Conservation (phyloP, 2,113 vertebrate genomes). For the Salvelinus fontinalis region DNA sequence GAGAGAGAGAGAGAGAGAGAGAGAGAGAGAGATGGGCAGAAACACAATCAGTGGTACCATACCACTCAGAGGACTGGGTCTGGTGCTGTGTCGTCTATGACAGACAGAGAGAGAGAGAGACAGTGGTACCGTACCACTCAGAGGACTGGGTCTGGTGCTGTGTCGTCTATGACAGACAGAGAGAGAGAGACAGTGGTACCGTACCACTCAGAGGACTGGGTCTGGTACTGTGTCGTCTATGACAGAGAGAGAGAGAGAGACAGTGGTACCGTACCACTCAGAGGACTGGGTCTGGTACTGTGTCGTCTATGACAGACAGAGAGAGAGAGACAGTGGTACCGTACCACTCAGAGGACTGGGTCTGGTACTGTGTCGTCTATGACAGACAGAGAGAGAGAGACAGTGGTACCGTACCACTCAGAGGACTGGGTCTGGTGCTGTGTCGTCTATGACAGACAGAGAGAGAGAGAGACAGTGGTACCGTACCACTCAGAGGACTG, state of each 20-base stretch:
- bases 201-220: constrained; percentile 81
- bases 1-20: neutral
- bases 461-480: constrained; percentile 13
- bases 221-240: constrained; percentile 63
- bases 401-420: constrained; percentile 73
- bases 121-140: constrained; percentile 73
- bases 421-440: constrained; percentile 70
- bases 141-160: constrained; percentile 70
- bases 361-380: constrained; percentile 63
- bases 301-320: no score
- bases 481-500: constrained; percentile 79
- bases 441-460: no score
- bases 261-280: constrained; percentile 73
- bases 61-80: constrained; percentile 80
- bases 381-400: no score
- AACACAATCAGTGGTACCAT: constrained; percentile 33
- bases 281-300: constrained; percentile 70
- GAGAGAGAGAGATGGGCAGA: neutral
- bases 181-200: constrained; percentile 23
- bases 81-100: constrained; percentile 64
- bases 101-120: no score
- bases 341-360: constrained; percentile 81
- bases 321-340: constrained; percentile 23
- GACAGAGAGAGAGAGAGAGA: no score
- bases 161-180: no score